Evolutionary conservation across 2,797 vertebrate genomes (phyloP).

Genomic region (Petrocephalus sullivani): DNA sequence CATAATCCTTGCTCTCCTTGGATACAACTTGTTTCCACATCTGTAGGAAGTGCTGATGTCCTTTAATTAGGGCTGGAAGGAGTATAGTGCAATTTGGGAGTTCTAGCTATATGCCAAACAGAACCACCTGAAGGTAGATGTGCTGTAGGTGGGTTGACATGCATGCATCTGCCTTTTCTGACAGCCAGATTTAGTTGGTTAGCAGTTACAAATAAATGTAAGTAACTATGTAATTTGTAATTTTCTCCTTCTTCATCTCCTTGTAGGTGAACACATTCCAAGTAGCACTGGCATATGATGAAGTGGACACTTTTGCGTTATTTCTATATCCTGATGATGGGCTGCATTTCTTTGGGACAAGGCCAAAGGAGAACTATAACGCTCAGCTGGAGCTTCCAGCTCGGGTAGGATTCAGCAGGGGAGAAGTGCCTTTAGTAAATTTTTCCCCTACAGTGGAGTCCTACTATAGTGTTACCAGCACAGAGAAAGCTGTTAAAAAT

Average conservation of each 20-base stretch:
- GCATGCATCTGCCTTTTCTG: background rate
- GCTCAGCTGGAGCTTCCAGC: constrained; percentile 86
- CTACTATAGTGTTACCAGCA: constrained; percentile 74
- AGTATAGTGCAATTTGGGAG: constrained; percentile 31
- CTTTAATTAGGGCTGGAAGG: constrained; percentile 37
- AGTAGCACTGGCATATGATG: constrained; percentile 76
- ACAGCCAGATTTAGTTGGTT: background rate
- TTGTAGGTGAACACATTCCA: constrained; percentile 90
- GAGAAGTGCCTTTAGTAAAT: constrained; percentile 64
- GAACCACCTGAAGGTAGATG: constrained; percentile 22
- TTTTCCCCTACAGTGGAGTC: constrained; percentile 69
- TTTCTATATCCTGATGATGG: constrained; percentile 84
- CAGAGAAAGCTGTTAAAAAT: constrained; percentile 73
- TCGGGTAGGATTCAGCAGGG: constrained; percentile 86
- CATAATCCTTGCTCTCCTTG: too few relatives aligned
- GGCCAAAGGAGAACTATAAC: constrained; percentile 87
- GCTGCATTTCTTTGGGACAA: constrained; percentile 83
- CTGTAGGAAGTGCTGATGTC: constrained; percentile 38
- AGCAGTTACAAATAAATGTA: too few relatives aligned
- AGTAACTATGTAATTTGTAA: background rate
- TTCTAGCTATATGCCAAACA: constrained; percentile 21
- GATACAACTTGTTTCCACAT: constrained; percentile 34
- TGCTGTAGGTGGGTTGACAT: background rate
- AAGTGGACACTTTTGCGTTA: constrained; percentile 73
- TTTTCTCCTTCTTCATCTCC: constrained; percentile 1